Base-by-base conservation (phyloP, 2,797 vertebrate species). In the Orientallactaga sibirica region DNA sequence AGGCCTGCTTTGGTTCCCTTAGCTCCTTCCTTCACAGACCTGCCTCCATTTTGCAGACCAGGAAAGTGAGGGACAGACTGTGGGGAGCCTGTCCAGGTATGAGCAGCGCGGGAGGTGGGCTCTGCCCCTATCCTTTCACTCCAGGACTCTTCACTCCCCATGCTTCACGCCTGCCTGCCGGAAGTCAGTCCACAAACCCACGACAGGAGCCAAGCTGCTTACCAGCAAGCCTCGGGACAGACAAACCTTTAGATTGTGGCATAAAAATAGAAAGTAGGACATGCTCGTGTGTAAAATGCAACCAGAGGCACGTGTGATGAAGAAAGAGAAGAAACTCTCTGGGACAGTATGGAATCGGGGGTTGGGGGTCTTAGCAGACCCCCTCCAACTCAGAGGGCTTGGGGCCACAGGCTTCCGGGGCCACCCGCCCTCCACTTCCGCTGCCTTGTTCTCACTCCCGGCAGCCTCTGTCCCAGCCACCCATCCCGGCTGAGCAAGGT, bases 401-500 rank as follows among this genome's bases (percentile, higher is more conserved):
- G 18, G 74, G 67, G 78, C 74, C 33, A 19, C 41, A 3, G 85
- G 92, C 55, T 67, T 25, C 41, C 4, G 1, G 80, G 86, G 58
- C 19, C 12, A 0, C 61, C 20, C 61, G 33, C 48, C 68, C 5
- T 64, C 68, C n/a, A 48, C 87, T 87, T 64, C 94, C 90, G 95
- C 93, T 12, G 96, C 96, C 96, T 86, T 48, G 80, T 18, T 91
- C 61, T 33, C 25, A 33, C 77, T 37, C 90, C 64, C 1, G 0
- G 25, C 79, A n/a, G 92, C 91, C 87, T 81, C 55, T 43, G 52
- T 7, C 33, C 93, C 27, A 15, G 83, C 66, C 86, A 97, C 94
- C 90, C 94, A 95, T 96, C 97, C 96, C 7, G 0, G 94, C 87
- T 24, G 25, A 96, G 96, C 91, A 48, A 58, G 96, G 97, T 97